Evolutionary conservation across 2,113 vertebrate species (phyloP).

Genomic region (Siphamia tubifer): DNA sequence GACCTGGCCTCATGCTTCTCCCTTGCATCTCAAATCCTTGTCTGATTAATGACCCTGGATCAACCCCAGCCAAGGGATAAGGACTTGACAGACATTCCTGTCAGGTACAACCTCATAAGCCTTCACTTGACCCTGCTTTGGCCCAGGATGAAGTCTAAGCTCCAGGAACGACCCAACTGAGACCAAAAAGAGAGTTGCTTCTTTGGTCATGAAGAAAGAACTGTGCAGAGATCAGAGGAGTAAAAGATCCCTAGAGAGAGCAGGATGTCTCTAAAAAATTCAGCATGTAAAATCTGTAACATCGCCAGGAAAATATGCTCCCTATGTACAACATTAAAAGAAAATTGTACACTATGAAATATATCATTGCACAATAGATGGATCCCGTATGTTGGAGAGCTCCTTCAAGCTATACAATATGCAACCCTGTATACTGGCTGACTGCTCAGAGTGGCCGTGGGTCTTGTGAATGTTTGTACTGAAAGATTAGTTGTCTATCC

Average conservation of each 20-base stretch:
- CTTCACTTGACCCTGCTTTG: constrained; percentile 81
- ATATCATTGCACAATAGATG: constrained; percentile 16
- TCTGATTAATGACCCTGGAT: constrained; percentile 92
- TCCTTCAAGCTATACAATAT: constrained; percentile 23
- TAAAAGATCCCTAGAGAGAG: constrained; percentile 4
- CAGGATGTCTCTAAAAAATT: constrained; percentile 19
- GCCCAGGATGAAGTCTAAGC: constrained; percentile 83
- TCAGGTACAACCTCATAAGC: constrained; percentile 92
- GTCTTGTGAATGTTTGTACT: constrained; percentile 76
- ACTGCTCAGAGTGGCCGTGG: constrained; percentile 52
- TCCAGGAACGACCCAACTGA: constrained; percentile 75
- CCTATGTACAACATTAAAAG: constrained; percentile 9
- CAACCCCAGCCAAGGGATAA: constrained; percentile 88
- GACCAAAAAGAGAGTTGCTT: neutral
- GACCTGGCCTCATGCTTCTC: constrained; percentile 66
- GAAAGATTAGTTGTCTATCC: constrained; percentile 79
- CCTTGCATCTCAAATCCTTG: constrained; percentile 65
- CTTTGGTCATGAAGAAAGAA: neutral
- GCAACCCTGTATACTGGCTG: constrained; percentile 42
- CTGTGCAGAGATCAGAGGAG: neutral
- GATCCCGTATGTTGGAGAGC: constrained; percentile 2
- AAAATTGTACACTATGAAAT: constrained; percentile 28
- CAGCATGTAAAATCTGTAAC: neutral
- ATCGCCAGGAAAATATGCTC: neutral
- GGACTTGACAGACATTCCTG: constrained; percentile 89